phyloP scores from a whole-genome alignment of 2,797 vertebrate species.

The Eupleurogrammus muticus region DNA sequence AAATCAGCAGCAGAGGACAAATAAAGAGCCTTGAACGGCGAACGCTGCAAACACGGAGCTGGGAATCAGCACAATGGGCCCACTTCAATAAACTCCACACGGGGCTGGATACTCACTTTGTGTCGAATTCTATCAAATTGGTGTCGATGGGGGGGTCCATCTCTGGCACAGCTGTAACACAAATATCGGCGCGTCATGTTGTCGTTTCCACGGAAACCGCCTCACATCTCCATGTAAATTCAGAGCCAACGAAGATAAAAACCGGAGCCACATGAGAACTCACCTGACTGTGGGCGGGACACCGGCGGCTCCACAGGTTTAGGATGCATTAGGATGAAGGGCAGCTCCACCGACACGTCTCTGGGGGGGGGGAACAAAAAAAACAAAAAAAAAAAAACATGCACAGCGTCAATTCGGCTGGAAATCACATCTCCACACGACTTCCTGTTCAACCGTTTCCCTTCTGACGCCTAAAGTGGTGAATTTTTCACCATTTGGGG shows the following conservation, averaged over 20 bases:
- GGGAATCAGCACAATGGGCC: too few species aligned
- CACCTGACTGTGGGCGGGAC: constrained; percentile 86
- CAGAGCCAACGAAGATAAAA: neutral
- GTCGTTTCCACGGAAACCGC: constrained; percentile 49
- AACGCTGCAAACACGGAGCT: too few species aligned
- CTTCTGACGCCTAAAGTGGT: too few species aligned
- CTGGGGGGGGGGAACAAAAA: too few species aligned
- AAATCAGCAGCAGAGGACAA: too few species aligned
- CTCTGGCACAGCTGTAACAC: constrained; percentile 85
- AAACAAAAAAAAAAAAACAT: neutral
- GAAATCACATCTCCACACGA: neutral
- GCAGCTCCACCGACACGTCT: constrained; percentile 92
- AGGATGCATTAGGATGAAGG: constrained; percentile 94
- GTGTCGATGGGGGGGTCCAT: constrained; percentile 89
- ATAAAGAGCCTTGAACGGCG: too few species aligned
- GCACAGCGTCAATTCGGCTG: neutral
- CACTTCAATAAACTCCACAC: neutral
- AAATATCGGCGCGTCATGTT: constrained; percentile 13
- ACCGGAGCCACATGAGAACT: constrained; percentile 16
- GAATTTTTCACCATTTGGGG: too few species aligned
- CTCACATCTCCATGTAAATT: constrained; percentile 33
- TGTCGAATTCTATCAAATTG: constrained; percentile 94
- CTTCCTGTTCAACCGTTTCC: neutral
- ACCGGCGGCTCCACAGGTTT: constrained; percentile 87
- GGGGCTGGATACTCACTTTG: constrained; percentile 85